A percentile compares a stretch with the other conserved stretches of the same genome.
Conservation (phyloP, 2,888 invertebrate genomes). For the Dryadula phaetusa region DNA sequence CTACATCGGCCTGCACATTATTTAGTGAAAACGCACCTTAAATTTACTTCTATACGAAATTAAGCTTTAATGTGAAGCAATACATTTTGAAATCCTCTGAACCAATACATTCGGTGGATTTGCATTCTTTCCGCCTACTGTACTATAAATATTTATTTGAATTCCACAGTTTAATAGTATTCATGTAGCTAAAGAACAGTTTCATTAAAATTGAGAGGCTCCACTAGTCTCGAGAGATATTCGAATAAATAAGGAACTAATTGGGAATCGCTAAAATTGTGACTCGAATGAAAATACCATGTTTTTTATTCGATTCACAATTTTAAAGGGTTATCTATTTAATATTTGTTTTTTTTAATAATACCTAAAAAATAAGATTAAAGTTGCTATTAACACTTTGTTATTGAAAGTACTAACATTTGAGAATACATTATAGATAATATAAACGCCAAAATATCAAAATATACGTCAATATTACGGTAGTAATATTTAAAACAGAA, state of each 20-base stretch:
- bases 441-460: too few species aligned
- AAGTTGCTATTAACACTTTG: too few species aligned
- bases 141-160: conserved; percentile 52
- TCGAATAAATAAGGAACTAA: conserved; percentile 54
- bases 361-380: too few species aligned
- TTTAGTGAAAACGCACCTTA: conserved; percentile 26
- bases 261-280: conserved; percentile 48
- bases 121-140: conserved; percentile 13
- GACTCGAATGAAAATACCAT: conserved; percentile 33
- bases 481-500: too few species aligned
- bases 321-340: too few species aligned
- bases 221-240: conserved; percentile 49
- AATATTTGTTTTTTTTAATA: too few species aligned
- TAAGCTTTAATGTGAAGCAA: conserved; percentile 23
- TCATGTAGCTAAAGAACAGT: conserved; percentile 54
- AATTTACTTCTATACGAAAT: conserved; percentile 19
- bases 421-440: too few species aligned
- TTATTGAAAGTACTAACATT: too few species aligned
- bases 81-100: conserved; percentile 31
- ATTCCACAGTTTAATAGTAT: conserved; percentile 48
- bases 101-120: not conserved
- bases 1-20: conserved; percentile 46
- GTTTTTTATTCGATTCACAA: conserved; percentile 25
- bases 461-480: too few species aligned
- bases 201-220: conserved; percentile 57